Evolutionary conservation across 1,140 invertebrate species (phyloP).

Genomic region (honey bee (Apis mellifera)): DNA sequence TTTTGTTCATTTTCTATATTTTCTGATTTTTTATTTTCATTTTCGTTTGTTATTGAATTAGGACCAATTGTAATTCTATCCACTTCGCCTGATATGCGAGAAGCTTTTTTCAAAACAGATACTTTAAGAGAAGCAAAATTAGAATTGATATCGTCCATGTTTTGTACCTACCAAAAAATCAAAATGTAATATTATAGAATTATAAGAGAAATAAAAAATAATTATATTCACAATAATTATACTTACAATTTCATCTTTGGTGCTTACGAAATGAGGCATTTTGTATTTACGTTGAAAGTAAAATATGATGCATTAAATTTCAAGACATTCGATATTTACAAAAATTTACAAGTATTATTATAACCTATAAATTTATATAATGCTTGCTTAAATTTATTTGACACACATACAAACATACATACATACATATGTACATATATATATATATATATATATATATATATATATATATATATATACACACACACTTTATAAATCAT

Average conservation of each 20-base stretch:
- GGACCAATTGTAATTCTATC: conserved; percentile 74
- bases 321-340: conserved; percentile 4
- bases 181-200: background rate
- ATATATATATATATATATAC: background rate
- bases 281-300: background rate
- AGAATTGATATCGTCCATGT: conserved; percentile 66
- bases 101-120: conserved; percentile 76
- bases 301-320: conserved; percentile 22
- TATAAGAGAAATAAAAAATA: background rate
- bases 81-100: conserved; percentile 66
- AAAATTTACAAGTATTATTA: background rate
- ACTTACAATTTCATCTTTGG: conserved; percentile 28
- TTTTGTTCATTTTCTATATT: conserved; percentile 66
- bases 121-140: conserved; percentile 77
- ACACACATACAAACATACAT: background rate
- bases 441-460: background rate
- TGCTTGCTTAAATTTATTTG: background rate
- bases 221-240: background rate
- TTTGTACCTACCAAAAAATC: conserved; percentile 23
- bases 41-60: conserved; percentile 50
- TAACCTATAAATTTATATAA: conserved; percentile 31
- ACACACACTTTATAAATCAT: background rate
- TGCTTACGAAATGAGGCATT: conserved; percentile 30
- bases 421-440: too few species aligned
- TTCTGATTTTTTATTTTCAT: conserved; percentile 45